These are phyloP conservation scores for Phaethon lepturus DNA, from an alignment of 2,113 vertebrate genomes.

Conservation along the genomic window DNA sequence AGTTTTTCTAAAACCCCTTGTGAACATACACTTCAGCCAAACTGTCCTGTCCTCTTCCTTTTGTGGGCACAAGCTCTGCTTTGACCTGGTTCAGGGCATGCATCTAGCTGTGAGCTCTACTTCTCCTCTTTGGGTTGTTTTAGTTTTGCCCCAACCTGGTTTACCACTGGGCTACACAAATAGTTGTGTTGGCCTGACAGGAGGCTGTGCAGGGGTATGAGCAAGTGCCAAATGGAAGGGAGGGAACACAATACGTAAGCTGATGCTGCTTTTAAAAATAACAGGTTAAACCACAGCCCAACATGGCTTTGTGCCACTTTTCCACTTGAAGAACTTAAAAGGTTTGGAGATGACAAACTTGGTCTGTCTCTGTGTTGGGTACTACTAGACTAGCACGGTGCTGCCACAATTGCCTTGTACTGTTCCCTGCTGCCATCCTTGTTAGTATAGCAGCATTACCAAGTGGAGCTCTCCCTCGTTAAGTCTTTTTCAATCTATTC, in stretches of 20 bases:
- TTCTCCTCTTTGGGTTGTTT: neutral
- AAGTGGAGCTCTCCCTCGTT: neutral
- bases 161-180: neutral
- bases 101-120: fast-evolving
- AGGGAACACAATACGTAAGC: neutral
- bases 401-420: neutral
- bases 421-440: neutral
- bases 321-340: neutral
- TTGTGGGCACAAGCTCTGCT: neutral
- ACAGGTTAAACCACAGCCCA: neutral
- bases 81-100: neutral
- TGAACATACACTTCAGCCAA: neutral
- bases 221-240: neutral
- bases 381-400: neutral
- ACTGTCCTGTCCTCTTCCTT: neutral
- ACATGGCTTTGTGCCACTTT: neutral
- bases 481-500: slow-evolving; percentile 2
- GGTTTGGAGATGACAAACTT: neutral
- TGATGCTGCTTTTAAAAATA: neutral
- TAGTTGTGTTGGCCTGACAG: neutral
- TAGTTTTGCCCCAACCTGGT: neutral
- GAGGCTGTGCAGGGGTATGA: neutral
- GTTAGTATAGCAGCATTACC: neutral
- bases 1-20: neutral
- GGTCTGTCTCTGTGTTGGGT: neutral